These are phyloP conservation scores for Lymantria monacha DNA, from an alignment of 2,888 invertebrate genomes.

Conservation along the genomic window DNA sequence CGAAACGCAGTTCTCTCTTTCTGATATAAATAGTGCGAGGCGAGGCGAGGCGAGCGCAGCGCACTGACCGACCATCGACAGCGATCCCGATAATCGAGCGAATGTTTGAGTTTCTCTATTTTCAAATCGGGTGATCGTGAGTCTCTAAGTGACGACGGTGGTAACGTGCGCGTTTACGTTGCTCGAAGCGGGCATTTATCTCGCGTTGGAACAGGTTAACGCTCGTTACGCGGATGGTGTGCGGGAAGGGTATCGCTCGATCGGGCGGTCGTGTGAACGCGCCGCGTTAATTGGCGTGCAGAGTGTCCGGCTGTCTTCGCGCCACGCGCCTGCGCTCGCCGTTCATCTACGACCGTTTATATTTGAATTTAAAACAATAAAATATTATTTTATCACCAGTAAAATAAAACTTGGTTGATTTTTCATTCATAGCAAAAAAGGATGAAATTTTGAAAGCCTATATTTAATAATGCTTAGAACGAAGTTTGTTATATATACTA, in stretches of 20 bases:
- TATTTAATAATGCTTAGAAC: conserved; percentile 18
- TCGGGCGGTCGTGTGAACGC: conserved; percentile 68
- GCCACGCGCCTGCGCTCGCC: conserved; percentile 64
- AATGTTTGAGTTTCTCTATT: conserved; percentile 80
- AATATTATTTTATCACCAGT: conserved; percentile 40
- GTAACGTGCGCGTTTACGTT: conserved; percentile 59
- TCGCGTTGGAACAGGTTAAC: conserved; percentile 44
- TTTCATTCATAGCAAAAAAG: conserved; percentile 20
- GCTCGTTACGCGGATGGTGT: conserved; percentile 43
- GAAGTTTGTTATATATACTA: conserved; percentile 15
- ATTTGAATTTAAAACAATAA: conserved; percentile 61
- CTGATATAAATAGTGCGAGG: conserved; percentile 79
- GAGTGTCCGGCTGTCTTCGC: conserved; percentile 69
- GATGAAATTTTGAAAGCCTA: conserved; percentile 21
- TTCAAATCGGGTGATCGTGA: conserved; percentile 66
- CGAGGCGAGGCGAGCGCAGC: conserved; percentile 59
- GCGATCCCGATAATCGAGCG: conserved; percentile 76
- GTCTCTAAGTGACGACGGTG: conserved; percentile 41
- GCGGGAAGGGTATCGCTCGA: conserved; percentile 49
- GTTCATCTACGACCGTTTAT: conserved; percentile 51
- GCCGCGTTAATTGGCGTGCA: conserved; percentile 75
- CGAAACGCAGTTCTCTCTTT: conserved; percentile 72
- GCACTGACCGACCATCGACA: conserved; percentile 79
- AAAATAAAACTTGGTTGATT: conserved; percentile 16
- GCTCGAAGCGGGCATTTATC: conserved; percentile 26